Evolutionary conservation across 2,113 vertebrate genomes (phyloP), one percentile per base, ranked within the genome.

Genomic region (Reinhardtius hippoglossoides): DNA sequence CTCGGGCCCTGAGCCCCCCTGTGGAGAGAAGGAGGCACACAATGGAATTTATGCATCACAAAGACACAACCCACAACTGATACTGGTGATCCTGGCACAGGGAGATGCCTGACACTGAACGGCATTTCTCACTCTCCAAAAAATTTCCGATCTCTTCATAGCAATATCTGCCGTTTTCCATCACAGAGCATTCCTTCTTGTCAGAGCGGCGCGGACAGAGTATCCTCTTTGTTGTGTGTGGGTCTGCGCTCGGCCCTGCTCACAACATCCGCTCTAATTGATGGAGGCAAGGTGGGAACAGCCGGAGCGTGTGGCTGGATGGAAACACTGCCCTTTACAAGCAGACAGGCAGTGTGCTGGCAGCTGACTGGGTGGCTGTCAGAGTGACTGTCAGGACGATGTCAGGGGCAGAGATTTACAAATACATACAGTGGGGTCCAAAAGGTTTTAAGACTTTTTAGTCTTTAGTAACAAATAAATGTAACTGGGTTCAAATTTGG

Each of bases 1-100:
- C 75, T 93, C 87, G 48, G 93, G 92, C 66, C 98, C 98, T 3
- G 85, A 65, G 24, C 89, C 94, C 58, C 98, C 98, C 98, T 99
- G 75, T 1, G 8, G 27, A 83, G 65, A 86, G 40, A 65, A 72
- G n/a, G n/a, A 84, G 16, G 20, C 40, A 40, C 23, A 80, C n/a
- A 74, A 18, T 64, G 6, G n/a, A 72, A 74, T 64, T 57, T n/a
- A 56, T 42, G 23, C 24, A 42, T 81, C 56, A 76, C 55, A 71
- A 67, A 80, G n/a, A 70, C 42, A 44, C 12, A 42, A 42, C 40
- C 9, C 40, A 42, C 40, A 42, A 10, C 40, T 13, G 40, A 13
- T 13, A 3, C 40, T 42, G 2, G 23, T 67, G 48, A 80, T 44
- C 5, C 9, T 21, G 57, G 35, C 18, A 44, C 13, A 26, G 2